These are phyloP conservation scores for Neomonachus schauinslandi DNA, from an alignment of 2,113 vertebrate species.

Conservation along the genomic window DNA sequence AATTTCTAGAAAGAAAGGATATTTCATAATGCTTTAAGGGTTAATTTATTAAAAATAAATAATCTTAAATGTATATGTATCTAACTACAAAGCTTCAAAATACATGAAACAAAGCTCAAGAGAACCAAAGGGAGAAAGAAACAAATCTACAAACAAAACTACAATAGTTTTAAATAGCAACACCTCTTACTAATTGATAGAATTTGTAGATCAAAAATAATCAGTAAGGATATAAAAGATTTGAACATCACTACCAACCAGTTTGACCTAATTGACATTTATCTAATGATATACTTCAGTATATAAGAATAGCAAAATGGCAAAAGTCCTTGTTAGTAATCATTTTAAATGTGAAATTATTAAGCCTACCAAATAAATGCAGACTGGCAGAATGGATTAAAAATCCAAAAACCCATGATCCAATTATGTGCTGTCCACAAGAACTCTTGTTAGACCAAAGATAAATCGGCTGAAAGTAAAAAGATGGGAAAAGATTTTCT, in stretches of 20 bases:
- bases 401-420: neutral
- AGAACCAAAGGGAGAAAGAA: neutral
- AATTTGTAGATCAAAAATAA: neutral
- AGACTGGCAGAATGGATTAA: neutral
- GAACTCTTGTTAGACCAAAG: neutral
- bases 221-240: neutral
- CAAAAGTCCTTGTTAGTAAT: neutral
- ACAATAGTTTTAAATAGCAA: neutral
- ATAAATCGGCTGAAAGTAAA: neutral
- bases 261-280: neutral
- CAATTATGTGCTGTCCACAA: neutral
- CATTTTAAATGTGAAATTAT: neutral
- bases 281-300: neutral
- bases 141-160: neutral
- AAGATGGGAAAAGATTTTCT: neutral
- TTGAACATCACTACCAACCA: neutral
- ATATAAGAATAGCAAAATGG: neutral
- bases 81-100: neutral
- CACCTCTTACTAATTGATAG: neutral
- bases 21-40: neutral
- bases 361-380: neutral
- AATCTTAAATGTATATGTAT: neutral
- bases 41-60: neutral
- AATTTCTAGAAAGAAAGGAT: neutral
- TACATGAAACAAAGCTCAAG: neutral